Evolutionary conservation across 2,113 vertebrate genomes (phyloP), one percentile per base, ranked within the genome.

Genomic region (Oreotrochilus melanogaster): DNA sequence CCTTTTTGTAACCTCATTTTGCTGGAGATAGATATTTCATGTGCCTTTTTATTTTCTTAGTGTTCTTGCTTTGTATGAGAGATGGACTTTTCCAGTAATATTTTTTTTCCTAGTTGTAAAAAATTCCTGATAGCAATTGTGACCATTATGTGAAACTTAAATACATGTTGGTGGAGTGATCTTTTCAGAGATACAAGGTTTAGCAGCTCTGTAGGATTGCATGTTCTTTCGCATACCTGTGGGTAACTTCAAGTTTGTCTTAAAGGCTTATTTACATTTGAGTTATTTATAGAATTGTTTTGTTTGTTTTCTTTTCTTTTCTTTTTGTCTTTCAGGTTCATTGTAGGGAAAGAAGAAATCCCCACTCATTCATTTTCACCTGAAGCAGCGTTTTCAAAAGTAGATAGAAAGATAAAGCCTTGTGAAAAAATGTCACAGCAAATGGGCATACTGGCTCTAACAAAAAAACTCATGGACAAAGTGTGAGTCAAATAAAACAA

Each of bases 331-430:
- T 92, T 61, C 94, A 99, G 99, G 94, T 99, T 99, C 96, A 99
- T 99, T 92, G 98, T 99, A 48, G 99, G 99, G 17, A 99, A 99
- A 92, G 99, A 99, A 97, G 99, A 99, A 98, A 99, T 99, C 70
- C 99, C 99, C 28, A 98, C 98, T 93, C 99, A 99, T 93, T 98
- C 98, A 10, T 96, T 96, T 67, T 89, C 95, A 73, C 97, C 98
- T 61, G 99, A 99, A 88, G 80, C 93, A 53, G 88, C 76, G 6
- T 97, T 97, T 94, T 33, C 95, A 23, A 98, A 96, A 96, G 75
- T 12, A 97, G 99, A 97, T 78, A 98, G 89, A 60, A 97, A 97
- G 85, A 80, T 73, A 54, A 97, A 98, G 76, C 64, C 92, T 2
- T 94, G 93, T 62, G 96, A 90, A 74, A 96, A 91, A 92, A 67